Base-by-base conservation (phyloP, 2,888 invertebrate genomes). In the Cerastis rubricosa region DNA sequence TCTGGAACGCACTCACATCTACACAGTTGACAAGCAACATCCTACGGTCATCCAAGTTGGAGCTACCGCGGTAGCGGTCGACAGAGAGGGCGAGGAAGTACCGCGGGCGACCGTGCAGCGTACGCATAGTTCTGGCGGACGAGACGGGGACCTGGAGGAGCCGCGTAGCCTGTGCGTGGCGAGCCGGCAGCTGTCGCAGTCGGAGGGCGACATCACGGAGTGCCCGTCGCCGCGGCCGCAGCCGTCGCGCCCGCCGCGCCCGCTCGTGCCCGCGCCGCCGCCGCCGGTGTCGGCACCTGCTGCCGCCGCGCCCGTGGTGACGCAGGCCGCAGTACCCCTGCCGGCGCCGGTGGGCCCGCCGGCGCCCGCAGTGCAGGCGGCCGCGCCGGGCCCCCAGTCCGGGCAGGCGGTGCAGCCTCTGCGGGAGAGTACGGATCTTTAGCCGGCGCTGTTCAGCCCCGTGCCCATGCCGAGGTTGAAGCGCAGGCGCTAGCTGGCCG, bases 21-120 rank as follows among this genome's bases (percentile, higher is more conserved):
- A 98, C 94, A 97, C 97, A 51, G 98, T 98, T 68, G 98, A 98
- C 92, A 98, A 98, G 93, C 98, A 98, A 81, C 98, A 98, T 91
- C 98, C 98, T 80, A 98, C 98, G 73, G 96, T 98, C 88, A 97
- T 98, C 76, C 97, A 97, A 91, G 97, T 97, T 81, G 97, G 97
- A 77, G 88, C 80, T 29, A 81, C 59, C 40, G 80, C 84, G 17
- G 85, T 8, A 71, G 64, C 87, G 9, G 59, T 40, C 54, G 85
- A 87, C 8, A 78, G 79, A 63, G 89, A 88, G 40, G 85, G 79
- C 9, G 94, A 93, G 47, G 96, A 94, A 29, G 87, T 89, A 3
- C 83, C 93, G 74, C 93, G 95, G 25, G 92, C 91, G 54, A 93
- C 94, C 3, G 96, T 97, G 68, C 96, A 97, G 87, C 95, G 95